phyloP scores from a whole-genome alignment of 2,888 invertebrate species.

The Thecocarcelia acutangulata region DNA sequence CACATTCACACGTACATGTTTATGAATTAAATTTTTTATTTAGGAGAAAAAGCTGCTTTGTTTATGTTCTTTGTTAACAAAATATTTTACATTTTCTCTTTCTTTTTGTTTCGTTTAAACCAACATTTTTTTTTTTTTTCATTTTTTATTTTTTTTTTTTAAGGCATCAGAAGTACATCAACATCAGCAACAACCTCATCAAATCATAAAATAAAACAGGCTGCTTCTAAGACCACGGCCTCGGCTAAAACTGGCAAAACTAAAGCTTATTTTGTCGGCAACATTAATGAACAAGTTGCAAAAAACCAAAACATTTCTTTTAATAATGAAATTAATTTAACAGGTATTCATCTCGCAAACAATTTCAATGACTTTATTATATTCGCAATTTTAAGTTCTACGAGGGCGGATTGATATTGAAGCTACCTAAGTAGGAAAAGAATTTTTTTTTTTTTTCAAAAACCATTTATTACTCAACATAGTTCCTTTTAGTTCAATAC shows the following conservation, averaged over 20 bases:
- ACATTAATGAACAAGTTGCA: conserved; percentile 41
- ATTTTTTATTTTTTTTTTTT: conserved; percentile 56
- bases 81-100: conserved; percentile 57
- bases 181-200: conserved; percentile 42
- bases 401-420: too few relatives aligned
- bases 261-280: conserved; percentile 29
- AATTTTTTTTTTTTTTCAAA: too few relatives aligned
- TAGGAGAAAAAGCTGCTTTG: background rate
- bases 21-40: too few relatives aligned
- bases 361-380: conserved; percentile 13
- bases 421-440: too few relatives aligned
- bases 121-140: conserved; percentile 44
- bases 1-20: too few relatives aligned
- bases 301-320: conserved; percentile 50
- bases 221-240: conserved; percentile 23
- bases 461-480: too few relatives aligned
- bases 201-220: conserved; percentile 36
- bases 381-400: conserved; percentile 5
- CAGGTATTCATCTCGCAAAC: conserved; percentile 49
- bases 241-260: conserved; percentile 34
- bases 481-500: too few relatives aligned
- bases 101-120: conserved; percentile 66
- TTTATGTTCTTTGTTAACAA: conserved; percentile 61
- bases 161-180: conserved; percentile 52
- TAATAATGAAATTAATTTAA: conserved; percentile 52